phyloP scores from a whole-genome alignment of 1,140 invertebrate genomes.

The Pogonus chalceus region DNA sequence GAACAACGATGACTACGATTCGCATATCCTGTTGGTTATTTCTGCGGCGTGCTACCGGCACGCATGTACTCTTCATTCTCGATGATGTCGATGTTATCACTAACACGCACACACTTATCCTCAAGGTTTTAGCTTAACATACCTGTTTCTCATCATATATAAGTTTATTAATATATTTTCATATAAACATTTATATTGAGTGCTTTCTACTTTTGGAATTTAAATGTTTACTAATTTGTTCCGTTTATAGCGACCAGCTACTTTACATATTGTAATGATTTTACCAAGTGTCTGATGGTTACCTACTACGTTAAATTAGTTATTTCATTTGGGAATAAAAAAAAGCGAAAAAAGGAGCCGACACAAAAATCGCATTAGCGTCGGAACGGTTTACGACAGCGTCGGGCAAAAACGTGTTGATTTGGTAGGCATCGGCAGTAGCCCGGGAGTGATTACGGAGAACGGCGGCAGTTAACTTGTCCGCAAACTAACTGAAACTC shows the following conservation, averaged over 20 bases:
- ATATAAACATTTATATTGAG: no score
- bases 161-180: no score
- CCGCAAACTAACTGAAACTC: constrained; percentile 6
- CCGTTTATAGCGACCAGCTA: neutral
- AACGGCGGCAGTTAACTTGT: constrained; percentile 5
- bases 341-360: neutral
- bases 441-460: constrained; percentile 3
- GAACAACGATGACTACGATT: no score
- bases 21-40: no score
- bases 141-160: no score
- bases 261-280: neutral
- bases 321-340: neutral
- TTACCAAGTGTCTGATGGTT: neutral
- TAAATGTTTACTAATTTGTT: no score
- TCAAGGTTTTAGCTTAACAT: no score
- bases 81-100: no score
- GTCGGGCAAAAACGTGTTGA: constrained; percentile 4
- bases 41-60: no score
- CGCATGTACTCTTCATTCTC: no score
- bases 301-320: neutral
- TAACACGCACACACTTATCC: no score
- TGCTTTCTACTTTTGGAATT: no score
- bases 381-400: constrained; percentile 5
- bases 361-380: constrained; percentile 6
- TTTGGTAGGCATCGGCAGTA: constrained; percentile 3